Percentiles rank a stretch among this genome's conserved stretches.
phyloP scores from a whole-genome alignment of 2,113 vertebrate genomes.

The Aldabrachelys gigantea region DNA sequence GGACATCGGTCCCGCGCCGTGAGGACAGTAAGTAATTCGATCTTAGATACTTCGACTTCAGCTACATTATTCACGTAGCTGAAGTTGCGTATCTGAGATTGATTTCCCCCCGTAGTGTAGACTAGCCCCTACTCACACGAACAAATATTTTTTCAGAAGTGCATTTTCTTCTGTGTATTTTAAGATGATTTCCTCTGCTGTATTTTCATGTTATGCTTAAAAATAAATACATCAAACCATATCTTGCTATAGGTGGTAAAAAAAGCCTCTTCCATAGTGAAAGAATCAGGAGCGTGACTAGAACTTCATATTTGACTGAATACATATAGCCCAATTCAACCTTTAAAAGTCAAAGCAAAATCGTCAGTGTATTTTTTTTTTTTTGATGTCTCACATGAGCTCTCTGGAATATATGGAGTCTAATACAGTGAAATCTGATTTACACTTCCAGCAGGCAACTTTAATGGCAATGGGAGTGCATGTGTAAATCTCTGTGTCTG shows the following conservation, averaged over 20 bases:
- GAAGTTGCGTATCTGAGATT: no score
- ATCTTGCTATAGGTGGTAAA: slow-evolving; percentile 24
- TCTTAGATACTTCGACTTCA: no score
- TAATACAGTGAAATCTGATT: slow-evolving; percentile 7
- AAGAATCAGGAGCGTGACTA: not conserved
- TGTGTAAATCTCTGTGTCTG: slow-evolving; percentile 28
- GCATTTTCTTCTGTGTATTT: slow-evolving; percentile 42
- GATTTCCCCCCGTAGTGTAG: no score
- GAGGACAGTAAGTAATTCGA: no score
- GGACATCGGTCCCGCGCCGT: no score
- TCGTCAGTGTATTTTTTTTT: not conserved
- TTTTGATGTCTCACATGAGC: accelerated
- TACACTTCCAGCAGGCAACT: slow-evolving; percentile 23
- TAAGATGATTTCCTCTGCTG: slow-evolving; percentile 43
- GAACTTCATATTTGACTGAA: not conserved
- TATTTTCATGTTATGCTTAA: slow-evolving; percentile 42
- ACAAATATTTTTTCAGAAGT: not conserved
- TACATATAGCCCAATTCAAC: not conserved
- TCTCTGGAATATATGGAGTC: not conserved
- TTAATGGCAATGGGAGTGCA: not conserved
- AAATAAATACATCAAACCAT: slow-evolving; percentile 46
- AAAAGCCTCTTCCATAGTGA: not conserved
- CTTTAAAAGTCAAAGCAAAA: not conserved
- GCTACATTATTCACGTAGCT: no score
- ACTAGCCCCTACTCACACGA: accelerated